Conservation (phyloP, 2,113 vertebrate species). For the Micromys minutus region DNA sequence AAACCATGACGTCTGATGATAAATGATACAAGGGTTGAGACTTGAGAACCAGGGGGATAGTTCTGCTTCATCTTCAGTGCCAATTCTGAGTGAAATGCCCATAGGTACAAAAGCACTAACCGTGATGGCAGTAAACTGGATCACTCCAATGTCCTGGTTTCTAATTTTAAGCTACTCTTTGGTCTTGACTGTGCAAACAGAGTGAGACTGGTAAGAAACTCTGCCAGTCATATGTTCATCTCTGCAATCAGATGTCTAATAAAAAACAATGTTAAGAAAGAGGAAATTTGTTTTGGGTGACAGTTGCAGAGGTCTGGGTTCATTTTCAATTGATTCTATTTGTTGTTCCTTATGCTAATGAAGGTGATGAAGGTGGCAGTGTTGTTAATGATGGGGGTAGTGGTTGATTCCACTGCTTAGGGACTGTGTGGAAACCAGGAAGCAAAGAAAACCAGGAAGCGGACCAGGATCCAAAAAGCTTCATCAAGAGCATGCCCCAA, state of each 20-base stretch:
- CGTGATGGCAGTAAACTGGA: not conserved
- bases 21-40: not conserved
- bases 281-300: not conserved
- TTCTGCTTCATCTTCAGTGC: not conserved
- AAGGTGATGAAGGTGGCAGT: not conserved
- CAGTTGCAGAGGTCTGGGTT: not conserved
- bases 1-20: not conserved
- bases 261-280: not conserved
- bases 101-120: not conserved
- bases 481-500: not conserved
- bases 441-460: no score
- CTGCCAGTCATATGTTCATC: not conserved
- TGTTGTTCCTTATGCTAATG: not conserved
- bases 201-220: no score
- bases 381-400: not conserved
- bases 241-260: not conserved
- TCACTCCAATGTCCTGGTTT: not conserved
- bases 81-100: not conserved
- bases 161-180: not conserved
- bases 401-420: not conserved
- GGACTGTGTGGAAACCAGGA: not conserved
- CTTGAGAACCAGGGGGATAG: not conserved
- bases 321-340: not conserved
- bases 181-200: not conserved
- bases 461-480: not conserved